Percentiles rank a stretch among this genome's conserved stretches.
Conservation (phyloP, 1,140 invertebrate species). For the Drosophila suzukii region DNA sequence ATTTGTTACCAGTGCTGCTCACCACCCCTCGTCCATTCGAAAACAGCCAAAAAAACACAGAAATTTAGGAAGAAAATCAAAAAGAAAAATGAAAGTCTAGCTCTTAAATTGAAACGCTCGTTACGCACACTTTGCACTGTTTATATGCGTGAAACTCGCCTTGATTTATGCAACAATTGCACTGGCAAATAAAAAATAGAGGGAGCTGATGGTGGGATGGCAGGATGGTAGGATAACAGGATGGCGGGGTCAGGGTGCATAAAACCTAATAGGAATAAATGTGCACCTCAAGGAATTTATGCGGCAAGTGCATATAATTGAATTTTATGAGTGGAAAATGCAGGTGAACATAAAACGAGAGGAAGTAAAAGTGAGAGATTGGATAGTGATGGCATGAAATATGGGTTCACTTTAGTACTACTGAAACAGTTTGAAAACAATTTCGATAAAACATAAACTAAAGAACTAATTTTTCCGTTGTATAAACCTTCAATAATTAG, state of each 20-base stretch:
- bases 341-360: slow-evolving; percentile 11
- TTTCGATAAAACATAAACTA: background rate
- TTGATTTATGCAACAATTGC: slow-evolving; percentile 68
- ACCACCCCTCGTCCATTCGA: slow-evolving; percentile 9
- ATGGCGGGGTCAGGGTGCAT: slow-evolving; percentile 25
- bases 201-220: slow-evolving; percentile 1
- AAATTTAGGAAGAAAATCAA: slow-evolving; percentile 18
- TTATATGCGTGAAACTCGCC: slow-evolving; percentile 45
- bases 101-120: slow-evolving; percentile 59
- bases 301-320: slow-evolving; percentile 48
- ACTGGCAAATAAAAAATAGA: slow-evolving; percentile 1
- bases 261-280: slow-evolving; percentile 60
- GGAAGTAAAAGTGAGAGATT: background rate
- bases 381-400: background rate
- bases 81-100: slow-evolving; percentile 22
- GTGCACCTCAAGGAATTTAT: slow-evolving; percentile 37
- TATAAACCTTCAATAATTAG: too few species aligned
- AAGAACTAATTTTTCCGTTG: too few species aligned
- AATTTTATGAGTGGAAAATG: slow-evolving; percentile 44
- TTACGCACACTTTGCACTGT: slow-evolving; percentile 63
- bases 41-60: slow-evolving; percentile 1
- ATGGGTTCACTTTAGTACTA: background rate
- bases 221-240: background rate
- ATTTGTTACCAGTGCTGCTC: slow-evolving; percentile 27
- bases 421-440: too few species aligned